Evolutionary conservation across 1,140 invertebrate genomes (phyloP).

Genomic region (Caenorhabditis elegans): DNA sequence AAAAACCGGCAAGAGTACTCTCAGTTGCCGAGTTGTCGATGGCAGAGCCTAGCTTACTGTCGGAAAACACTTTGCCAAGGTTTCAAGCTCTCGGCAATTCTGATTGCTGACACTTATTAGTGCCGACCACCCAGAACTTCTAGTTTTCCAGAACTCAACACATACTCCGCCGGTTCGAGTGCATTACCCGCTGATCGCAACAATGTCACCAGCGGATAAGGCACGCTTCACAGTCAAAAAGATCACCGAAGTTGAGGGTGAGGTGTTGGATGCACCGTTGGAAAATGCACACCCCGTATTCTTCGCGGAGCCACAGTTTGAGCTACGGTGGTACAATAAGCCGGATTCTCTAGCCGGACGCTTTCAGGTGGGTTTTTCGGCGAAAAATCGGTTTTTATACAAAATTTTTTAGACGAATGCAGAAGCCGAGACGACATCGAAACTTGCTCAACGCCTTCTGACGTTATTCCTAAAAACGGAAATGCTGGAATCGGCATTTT

Average conservation of each 20-base stretch:
- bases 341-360: background rate
- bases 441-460: background rate
- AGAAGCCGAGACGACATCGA: background rate
- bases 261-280: background rate
- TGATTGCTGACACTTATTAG: too few species aligned
- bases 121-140: too few species aligned
- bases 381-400: too few species aligned
- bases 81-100: background rate
- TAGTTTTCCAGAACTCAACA: background rate
- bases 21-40: background rate
- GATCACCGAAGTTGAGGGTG: background rate
- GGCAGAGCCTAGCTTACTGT: background rate
- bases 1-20: too few species aligned
- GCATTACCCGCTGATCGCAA: background rate
- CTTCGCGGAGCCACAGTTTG: background rate
- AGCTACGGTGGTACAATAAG: background rate
- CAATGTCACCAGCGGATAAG: background rate
- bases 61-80: background rate
- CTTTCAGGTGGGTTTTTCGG: background rate
- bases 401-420: background rate
- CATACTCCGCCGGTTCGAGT: background rate
- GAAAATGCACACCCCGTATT: background rate
- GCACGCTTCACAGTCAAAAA: background rate
- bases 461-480: background rate
- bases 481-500: background rate